A percentile compares a stretch with the other conserved stretches of the same genome.
phyloP scores from a whole-genome alignment of 2,888 invertebrate species.

The Quadroppia sp. region DNA sequence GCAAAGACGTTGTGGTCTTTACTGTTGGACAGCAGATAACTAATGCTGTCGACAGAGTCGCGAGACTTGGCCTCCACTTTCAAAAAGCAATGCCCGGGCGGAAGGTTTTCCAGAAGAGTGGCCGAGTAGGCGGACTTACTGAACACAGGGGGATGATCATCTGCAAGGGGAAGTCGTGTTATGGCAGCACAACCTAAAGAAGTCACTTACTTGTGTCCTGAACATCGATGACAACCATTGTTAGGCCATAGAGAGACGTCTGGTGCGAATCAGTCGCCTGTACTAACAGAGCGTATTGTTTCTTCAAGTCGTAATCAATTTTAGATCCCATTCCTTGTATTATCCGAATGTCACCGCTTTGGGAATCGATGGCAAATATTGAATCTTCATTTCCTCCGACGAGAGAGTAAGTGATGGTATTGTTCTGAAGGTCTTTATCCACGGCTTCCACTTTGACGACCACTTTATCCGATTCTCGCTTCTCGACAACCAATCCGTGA shows the following conservation, averaged over 20 bases:
- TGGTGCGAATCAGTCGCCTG: slow-evolving; percentile 49
- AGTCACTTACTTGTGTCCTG: slow-evolving; percentile 64
- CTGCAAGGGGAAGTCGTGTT: not conserved
- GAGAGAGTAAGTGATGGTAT: slow-evolving; percentile 50
- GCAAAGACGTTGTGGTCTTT: slow-evolving; percentile 42
- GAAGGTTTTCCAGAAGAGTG: slow-evolving; percentile 71
- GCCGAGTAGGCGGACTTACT: slow-evolving; percentile 68
- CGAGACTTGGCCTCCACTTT: slow-evolving; percentile 50
- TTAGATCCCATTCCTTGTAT: slow-evolving; percentile 44
- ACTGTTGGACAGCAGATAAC: slow-evolving; percentile 46
- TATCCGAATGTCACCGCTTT: slow-evolving; percentile 53
- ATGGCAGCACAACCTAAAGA: not conserved
- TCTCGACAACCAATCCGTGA: slow-evolving; percentile 48
- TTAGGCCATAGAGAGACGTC: slow-evolving; percentile 47
- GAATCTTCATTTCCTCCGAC: slow-evolving; percentile 52
- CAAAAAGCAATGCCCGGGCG: slow-evolving; percentile 49
- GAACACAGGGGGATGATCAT: slow-evolving; percentile 80
- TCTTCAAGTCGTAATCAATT: slow-evolving; percentile 49
- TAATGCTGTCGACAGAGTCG: slow-evolving; percentile 49
- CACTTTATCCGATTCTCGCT: slow-evolving; percentile 47
- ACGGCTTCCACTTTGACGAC: slow-evolving; percentile 49
- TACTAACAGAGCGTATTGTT: slow-evolving; percentile 48
- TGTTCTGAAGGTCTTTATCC: slow-evolving; percentile 49
- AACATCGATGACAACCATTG: slow-evolving; percentile 64
- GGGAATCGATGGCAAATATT: slow-evolving; percentile 54